Conservation (phyloP, 2,888 invertebrate species). For the Himalopsyche japonica region DNA sequence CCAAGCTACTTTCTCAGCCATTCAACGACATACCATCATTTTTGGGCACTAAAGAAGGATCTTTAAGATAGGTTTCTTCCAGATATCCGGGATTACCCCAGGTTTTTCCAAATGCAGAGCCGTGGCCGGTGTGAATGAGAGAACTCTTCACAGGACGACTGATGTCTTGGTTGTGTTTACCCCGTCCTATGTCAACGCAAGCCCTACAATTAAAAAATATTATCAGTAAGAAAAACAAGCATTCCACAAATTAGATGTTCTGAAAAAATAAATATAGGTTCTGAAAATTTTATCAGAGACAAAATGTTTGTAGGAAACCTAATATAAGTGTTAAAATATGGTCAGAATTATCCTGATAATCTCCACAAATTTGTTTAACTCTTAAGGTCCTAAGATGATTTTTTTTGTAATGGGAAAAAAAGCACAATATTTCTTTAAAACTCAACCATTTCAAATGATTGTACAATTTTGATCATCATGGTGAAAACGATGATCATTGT, state of each 20-base stretch:
- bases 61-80: constrained; percentile 73
- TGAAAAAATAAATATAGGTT: neutral
- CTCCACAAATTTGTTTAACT: too few relatives aligned
- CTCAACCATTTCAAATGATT: too few relatives aligned
- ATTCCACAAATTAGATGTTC: neutral
- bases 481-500: too few relatives aligned
- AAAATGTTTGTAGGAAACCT: too few relatives aligned
- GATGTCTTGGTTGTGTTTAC: constrained; percentile 71
- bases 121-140: constrained; percentile 80
- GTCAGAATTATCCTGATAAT: too few relatives aligned
- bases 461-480: too few relatives aligned
- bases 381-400: too few relatives aligned
- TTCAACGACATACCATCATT: constrained; percentile 32
- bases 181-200: constrained; percentile 70
- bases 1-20: neutral
- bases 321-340: too few relatives aligned
- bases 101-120: constrained; percentile 72
- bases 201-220: constrained; percentile 48
- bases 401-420: too few relatives aligned
- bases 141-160: constrained; percentile 80
- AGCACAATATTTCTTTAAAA: too few relatives aligned
- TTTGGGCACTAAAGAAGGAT: constrained; percentile 57
- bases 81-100: constrained; percentile 85
- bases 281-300: too few relatives aligned
- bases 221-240: neutral